These are phyloP conservation scores for Siniperca undulata DNA, from an alignment of 2,797 vertebrate genomes.

Conservation along the genomic window DNA sequence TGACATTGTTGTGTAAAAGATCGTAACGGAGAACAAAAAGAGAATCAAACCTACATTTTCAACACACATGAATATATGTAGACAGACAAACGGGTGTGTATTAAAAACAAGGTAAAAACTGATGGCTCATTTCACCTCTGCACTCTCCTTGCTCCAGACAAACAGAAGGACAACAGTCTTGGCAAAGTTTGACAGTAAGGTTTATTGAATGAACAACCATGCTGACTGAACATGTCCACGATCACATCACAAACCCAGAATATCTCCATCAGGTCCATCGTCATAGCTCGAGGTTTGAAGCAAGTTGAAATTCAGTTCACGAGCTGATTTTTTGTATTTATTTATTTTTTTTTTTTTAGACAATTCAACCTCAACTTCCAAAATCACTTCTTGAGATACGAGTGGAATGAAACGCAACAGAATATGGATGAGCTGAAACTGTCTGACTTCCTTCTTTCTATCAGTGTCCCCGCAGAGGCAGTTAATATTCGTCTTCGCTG, in stretches of 20 bases:
- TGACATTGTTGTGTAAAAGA: background rate
- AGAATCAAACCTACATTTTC: background rate
- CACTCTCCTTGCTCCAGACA: background rate
- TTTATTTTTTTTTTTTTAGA: background rate
- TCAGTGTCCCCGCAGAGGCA: conserved; percentile 22
- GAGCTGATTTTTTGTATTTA: background rate
- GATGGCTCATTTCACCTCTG: background rate
- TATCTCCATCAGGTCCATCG: conserved; percentile 20
- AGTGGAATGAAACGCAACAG: conserved; percentile 61
- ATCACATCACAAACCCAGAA: conserved; percentile 76
- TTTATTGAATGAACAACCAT: conserved; percentile 83
- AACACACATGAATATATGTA: background rate
- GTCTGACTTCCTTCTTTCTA: conserved; percentile 32
- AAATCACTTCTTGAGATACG: conserved; percentile 58
- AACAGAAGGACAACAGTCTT: conserved; percentile 37
- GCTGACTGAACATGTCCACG: conserved; percentile 78
- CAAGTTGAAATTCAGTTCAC: conserved; percentile 49
- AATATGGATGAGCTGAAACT: conserved; percentile 64
- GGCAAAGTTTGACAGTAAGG: conserved; percentile 67
- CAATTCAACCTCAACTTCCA: conserved; percentile 40
- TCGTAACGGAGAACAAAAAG: background rate
- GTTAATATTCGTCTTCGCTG: conserved; percentile 35
- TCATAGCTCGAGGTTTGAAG: conserved; percentile 25
- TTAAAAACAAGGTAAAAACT: background rate
- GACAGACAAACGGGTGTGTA: background rate